These are phyloP conservation scores for Lophius piscatorius DNA, from an alignment of 2,113 vertebrate species.

Conservation along the genomic window DNA sequence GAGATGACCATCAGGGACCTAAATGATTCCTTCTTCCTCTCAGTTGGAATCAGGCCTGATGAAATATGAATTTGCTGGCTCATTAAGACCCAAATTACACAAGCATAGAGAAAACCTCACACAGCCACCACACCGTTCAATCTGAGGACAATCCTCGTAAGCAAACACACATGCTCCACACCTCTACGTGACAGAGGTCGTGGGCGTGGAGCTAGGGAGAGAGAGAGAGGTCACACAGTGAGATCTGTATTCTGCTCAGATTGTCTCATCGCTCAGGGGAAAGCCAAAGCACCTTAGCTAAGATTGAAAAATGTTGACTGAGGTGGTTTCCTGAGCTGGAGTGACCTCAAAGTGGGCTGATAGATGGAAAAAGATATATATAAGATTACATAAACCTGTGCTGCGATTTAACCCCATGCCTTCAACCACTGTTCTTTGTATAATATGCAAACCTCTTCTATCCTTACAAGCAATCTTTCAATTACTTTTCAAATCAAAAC, in stretches of 20 bases:
- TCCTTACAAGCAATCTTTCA: no score
- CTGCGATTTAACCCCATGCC: no score
- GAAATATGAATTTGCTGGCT: slow-evolving; percentile 37
- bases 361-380: background rate
- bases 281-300: background rate
- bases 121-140: slow-evolving; percentile 5
- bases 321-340: slow-evolving; percentile 17
- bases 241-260: slow-evolving; percentile 25
- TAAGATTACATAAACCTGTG: background rate
- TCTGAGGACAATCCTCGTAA: background rate
- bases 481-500: no score
- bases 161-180: slow-evolving; percentile 6
- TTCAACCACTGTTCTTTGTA: no score
- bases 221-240: background rate
- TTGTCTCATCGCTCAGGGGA: background rate
- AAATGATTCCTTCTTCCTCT: slow-evolving; percentile 24
- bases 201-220: background rate
- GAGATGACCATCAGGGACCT: slow-evolving; percentile 30
- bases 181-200: background rate
- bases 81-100: slow-evolving; percentile 41
- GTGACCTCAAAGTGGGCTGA: background rate
- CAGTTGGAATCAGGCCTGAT: slow-evolving; percentile 32
- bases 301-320: background rate
- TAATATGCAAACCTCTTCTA: no score
- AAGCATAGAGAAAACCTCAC: slow-evolving; percentile 18